A percentile compares a stretch with the other conserved stretches of the same genome.
Conservation (phyloP, 2,113 vertebrate genomes). For the Notiomystis cincta region DNA sequence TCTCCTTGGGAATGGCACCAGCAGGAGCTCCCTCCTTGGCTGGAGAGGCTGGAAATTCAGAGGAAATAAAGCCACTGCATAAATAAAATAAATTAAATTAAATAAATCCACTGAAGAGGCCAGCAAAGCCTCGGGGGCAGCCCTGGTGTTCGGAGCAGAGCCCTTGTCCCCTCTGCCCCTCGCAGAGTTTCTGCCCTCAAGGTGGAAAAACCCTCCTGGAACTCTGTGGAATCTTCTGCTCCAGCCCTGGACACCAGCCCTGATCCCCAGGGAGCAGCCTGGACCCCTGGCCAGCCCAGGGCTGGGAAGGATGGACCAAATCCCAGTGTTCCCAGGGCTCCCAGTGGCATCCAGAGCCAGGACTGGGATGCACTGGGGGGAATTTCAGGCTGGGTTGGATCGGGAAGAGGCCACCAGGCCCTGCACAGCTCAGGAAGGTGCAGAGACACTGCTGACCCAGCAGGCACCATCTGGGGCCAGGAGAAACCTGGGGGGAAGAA, state of each 20-base stretch:
- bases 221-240: not conserved
- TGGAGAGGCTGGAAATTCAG: not conserved
- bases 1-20: not conserved
- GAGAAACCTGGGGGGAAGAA: not conserved
- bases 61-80: not conserved
- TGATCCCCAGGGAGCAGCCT: not conserved
- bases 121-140: not conserved
- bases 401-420: not conserved
- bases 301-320: not conserved
- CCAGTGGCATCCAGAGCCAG: not conserved
- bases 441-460: not conserved
- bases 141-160: not conserved
- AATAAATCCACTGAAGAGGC: not conserved
- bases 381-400: not conserved
- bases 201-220: not conserved
- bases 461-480: fast-evolving
- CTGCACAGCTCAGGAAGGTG: not conserved
- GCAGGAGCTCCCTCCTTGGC: not conserved
- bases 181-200: not conserved
- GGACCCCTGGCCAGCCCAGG: not conserved
- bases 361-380: not conserved
- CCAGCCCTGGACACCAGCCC: not conserved
- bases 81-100: not conserved
- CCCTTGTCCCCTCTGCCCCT: not conserved
- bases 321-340: not conserved